Base-by-base conservation (phyloP, 92 coral and sea anemone species). In the Siderastrea siderea region DNA sequence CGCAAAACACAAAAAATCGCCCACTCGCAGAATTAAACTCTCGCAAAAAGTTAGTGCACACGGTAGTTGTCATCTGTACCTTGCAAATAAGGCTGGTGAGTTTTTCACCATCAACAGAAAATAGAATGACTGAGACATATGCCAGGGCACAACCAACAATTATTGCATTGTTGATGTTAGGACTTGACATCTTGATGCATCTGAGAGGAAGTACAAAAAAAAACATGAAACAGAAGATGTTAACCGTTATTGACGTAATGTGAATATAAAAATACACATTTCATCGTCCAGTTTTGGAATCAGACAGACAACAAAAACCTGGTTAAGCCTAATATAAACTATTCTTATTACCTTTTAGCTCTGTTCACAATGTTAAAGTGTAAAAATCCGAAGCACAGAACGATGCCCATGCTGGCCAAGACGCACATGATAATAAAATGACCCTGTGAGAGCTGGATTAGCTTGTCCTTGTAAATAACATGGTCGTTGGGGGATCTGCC, bases 111-210 rank as follows among this genome's bases (percentile, higher is more conserved):
- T 94, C 95, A 48, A 94, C 83, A 9, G 93, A 74, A 68, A 94
- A 94, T 9, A 92, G 61, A 47, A 94, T 84, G 61, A 92, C 90
- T 3, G 98, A 94, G 46, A 87, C 19, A 77, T 92, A 94, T 1
- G 98, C 90, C 51, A 92, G 51, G 44, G 87, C 70, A 67, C 95
- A 94, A 1, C 98, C 98, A 68, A 89, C 80, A 12, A 94, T 94
- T 50, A 94, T 92, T 17, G 92, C 88, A 50, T 90, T 94, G 80
- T 94, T 94, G 58, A 94, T 77, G 66, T 90, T 94, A 5, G 97
- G 97, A 68, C 97, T 94, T 60, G 97, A 94, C 97, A 94, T 94
- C 89, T 94, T 94, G 54, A 94, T 86, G 72, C 77, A 94, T 82
- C 97, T 94, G 61, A 2, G 58, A 81, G 13, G n/a, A 9, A 64